Conservation (phyloP, 2,113 vertebrate species). For the Hyaena hyaena region DNA sequence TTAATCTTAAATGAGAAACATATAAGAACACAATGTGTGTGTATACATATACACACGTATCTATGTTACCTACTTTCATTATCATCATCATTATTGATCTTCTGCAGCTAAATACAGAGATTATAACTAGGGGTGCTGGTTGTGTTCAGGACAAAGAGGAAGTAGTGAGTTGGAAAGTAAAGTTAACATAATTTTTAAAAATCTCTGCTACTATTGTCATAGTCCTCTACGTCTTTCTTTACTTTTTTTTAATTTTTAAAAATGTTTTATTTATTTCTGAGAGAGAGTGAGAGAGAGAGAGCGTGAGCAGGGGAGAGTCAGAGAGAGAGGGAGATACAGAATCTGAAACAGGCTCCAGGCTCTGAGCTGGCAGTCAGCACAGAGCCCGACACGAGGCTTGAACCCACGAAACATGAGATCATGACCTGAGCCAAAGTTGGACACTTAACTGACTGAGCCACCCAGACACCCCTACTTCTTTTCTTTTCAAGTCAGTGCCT, state of each 20-base stretch:
- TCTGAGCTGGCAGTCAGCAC: too few species aligned
- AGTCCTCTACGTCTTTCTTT: not conserved
- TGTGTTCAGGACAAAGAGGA: not conserved
- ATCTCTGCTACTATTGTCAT: not conserved
- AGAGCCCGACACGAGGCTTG: too few species aligned
- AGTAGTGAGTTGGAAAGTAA: not conserved
- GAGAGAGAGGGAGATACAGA: too few species aligned
- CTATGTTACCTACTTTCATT: not conserved
- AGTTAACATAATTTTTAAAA: not conserved
- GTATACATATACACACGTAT: not conserved
- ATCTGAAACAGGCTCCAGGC: too few species aligned
- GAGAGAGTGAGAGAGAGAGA: too few species aligned
- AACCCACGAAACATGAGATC: too few species aligned
- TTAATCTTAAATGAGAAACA: not conserved
- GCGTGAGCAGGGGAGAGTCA: too few species aligned
- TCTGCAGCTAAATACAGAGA: not conserved
- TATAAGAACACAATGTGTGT: not conserved
- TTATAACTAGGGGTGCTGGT: not conserved
- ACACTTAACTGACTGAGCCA: too few species aligned
- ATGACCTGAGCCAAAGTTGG: too few species aligned
- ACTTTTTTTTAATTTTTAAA: too few species aligned
- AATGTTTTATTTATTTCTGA: too few species aligned
- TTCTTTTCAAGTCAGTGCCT: not conserved
- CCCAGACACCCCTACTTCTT: too few species aligned
- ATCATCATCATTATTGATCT: not conserved